Percentiles rank a stretch among this genome's conserved stretches.
Conservation (phyloP, 2,888 invertebrate species). For the Folsomia candida region DNA sequence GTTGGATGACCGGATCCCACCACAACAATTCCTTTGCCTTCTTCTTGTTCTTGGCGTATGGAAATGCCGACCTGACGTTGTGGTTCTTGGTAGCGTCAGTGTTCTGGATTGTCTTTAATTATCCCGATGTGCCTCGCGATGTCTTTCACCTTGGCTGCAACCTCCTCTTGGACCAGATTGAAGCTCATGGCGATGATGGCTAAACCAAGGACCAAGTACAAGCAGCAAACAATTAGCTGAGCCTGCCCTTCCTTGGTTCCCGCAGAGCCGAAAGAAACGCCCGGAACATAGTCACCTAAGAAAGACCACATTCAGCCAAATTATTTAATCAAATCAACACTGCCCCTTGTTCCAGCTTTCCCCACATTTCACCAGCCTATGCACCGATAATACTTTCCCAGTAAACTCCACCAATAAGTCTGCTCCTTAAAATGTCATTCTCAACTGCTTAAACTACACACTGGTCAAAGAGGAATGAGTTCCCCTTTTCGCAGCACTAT, state of each 20-base stretch:
- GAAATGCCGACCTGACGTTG: no score
- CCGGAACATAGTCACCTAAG: constrained; percentile 58
- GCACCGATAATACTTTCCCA: no score
- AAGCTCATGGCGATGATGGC: constrained; percentile 82
- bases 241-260: constrained; percentile 59
- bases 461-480: no score
- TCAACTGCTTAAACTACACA: no score
- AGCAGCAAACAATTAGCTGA: constrained; percentile 75
- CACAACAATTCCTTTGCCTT: no score
- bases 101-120: constrained; percentile 57
- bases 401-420: no score
- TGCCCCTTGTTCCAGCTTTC: no score
- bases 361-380: not conserved
- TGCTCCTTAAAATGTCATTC: not conserved
- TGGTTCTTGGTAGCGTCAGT: constrained; percentile 14
- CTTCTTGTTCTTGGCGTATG: no score
- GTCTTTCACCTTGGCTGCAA: constrained; percentile 69
- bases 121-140: constrained; percentile 69
- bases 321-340: not conserved
- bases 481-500: no score
- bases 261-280: constrained; percentile 55
- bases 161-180: constrained; percentile 76
- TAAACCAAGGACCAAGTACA: constrained; percentile 74
- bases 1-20: no score
- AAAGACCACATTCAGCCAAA: not conserved